Conservation (phyloP, 2,797 vertebrate species). For the Epinephelus coioides region DNA sequence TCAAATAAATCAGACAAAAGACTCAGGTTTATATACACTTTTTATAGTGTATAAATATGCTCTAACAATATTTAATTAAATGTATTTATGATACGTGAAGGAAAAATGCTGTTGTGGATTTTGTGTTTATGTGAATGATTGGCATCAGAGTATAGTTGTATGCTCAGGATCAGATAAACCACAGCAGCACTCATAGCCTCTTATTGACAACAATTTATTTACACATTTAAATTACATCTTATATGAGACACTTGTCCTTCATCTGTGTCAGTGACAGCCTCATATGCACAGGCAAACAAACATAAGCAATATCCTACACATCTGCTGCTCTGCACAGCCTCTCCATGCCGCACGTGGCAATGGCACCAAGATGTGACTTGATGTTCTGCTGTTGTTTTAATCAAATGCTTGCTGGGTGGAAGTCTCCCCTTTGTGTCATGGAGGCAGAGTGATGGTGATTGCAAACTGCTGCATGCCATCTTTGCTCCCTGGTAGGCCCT, state of each 20-base stretch:
- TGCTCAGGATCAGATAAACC: not conserved
- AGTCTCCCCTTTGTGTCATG: constrained; percentile 74
- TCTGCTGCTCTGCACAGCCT: constrained; percentile 40
- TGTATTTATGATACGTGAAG: too few relatives aligned
- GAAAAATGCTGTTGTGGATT: too few relatives aligned
- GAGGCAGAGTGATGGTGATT: constrained; percentile 80
- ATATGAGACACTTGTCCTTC: constrained; percentile 20
- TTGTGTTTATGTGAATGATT: too few relatives aligned
- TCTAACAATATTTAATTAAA: too few relatives aligned
- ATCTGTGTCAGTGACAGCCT: constrained; percentile 36
- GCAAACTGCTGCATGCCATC: constrained; percentile 73
- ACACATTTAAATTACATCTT: constrained; percentile 15
- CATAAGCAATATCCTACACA: constrained; percentile 17
- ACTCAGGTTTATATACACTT: too few relatives aligned
- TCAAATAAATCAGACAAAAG: too few relatives aligned
- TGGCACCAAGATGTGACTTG: constrained; percentile 50
- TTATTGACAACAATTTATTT: not conserved
- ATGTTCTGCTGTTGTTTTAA: constrained; percentile 72
- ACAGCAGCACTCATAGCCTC: not conserved
- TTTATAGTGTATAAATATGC: too few relatives aligned
- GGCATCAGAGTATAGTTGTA: too few relatives aligned
- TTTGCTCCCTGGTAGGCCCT: constrained; percentile 59
- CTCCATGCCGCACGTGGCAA: constrained; percentile 17
- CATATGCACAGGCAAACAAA: constrained; percentile 15
- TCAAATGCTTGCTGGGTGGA: constrained; percentile 77